phyloP scores from a whole-genome alignment of 2,113 vertebrate species.

The Climacteris rufus region DNA sequence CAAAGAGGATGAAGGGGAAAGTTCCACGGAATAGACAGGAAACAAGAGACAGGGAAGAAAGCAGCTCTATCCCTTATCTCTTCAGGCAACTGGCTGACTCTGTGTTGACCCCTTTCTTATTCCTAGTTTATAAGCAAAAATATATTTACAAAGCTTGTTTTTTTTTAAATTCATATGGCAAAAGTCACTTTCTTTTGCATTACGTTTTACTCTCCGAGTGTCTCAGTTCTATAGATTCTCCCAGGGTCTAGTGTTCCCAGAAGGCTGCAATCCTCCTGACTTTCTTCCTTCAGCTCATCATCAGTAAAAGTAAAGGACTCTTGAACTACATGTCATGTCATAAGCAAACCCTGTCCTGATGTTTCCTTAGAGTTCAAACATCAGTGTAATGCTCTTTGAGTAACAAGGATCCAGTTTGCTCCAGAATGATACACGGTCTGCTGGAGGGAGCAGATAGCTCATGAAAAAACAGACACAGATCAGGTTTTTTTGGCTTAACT shows the following conservation, averaged over 20 bases:
- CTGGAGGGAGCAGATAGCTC: not conserved
- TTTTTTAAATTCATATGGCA: not conserved
- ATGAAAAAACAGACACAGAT: not conserved
- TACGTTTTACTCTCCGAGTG: not conserved
- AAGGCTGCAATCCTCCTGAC: not conserved
- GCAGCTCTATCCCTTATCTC: not conserved
- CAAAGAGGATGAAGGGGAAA: conserved; percentile 10
- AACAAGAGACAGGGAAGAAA: not conserved
- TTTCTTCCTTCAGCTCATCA: not conserved
- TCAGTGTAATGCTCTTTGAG: not conserved
- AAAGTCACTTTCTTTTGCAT: not conserved
- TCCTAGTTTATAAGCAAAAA: not conserved
- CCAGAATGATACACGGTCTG: not conserved
- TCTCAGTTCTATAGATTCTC: not conserved
- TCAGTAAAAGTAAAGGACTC: not conserved
- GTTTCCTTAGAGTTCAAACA: not conserved
- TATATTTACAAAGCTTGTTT: not conserved
- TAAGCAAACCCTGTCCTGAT: not conserved
- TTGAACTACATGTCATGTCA: not conserved
- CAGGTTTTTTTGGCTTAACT: not conserved
- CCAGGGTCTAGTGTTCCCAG: not conserved
- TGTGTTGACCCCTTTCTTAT: not conserved
- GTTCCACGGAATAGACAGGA: not conserved
- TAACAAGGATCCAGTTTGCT: not conserved
- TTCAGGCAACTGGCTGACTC: not conserved